Evolutionary conservation across 2,113 vertebrate species (phyloP).

Genomic region (Grammomys surdaster): DNA sequence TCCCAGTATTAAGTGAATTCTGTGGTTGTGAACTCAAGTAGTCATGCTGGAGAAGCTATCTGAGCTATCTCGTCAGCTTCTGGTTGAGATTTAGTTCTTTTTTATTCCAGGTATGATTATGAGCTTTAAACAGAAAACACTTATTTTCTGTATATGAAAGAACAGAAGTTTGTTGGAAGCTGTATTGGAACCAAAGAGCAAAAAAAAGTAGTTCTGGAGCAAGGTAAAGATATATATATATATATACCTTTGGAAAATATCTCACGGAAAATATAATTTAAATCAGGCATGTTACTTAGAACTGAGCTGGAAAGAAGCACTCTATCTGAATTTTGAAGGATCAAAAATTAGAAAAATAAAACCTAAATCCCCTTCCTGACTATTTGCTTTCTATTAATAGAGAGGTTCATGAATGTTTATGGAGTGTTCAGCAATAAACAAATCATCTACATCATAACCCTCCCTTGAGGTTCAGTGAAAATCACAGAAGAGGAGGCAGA

Average conservation of each 20-base stretch:
- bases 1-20: not conserved
- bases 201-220: not conserved
- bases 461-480: not conserved
- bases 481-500: not conserved
- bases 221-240: not conserved
- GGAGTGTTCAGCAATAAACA: not conserved
- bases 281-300: not conserved
- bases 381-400: not conserved
- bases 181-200: not conserved
- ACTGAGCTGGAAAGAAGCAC: not conserved
- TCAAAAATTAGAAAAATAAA: slow-evolving; percentile 13
- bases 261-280: not conserved
- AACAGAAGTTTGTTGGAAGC: not conserved
- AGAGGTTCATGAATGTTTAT: not conserved
- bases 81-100: not conserved
- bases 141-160: too few species aligned
- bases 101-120: not conserved
- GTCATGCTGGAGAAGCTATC: not conserved
- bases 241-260: not conserved
- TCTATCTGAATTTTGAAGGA: not conserved
- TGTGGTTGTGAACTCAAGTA: not conserved
- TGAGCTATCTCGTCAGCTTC: not conserved
- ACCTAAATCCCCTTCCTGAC: not conserved
- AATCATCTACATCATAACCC: not conserved
- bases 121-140: not conserved